Evolutionary conservation across 2,113 vertebrate genomes (phyloP).

Genomic region (Mesembrinibis cayennensis): DNA sequence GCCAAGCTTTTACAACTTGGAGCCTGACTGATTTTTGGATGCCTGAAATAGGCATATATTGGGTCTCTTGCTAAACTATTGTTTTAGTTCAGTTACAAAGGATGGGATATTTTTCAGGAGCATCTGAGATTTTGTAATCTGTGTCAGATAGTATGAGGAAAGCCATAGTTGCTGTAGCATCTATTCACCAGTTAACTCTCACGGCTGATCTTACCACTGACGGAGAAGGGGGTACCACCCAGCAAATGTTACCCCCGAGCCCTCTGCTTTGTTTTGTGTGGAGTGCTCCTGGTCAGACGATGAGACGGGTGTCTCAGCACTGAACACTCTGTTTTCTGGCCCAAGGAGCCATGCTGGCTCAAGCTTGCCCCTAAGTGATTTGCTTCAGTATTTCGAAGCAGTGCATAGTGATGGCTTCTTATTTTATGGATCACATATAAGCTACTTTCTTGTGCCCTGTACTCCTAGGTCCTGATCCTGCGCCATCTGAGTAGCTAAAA

Average conservation of each 20-base stretch:
- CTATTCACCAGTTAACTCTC: not conserved
- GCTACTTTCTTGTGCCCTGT: not conserved
- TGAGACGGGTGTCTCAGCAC: not conserved
- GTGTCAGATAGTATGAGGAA: not conserved
- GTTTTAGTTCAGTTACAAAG: not conserved
- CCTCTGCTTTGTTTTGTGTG: not conserved
- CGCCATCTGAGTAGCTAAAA: not conserved
- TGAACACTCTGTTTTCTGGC: not conserved
- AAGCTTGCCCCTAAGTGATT: not conserved
- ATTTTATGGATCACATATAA: not conserved
- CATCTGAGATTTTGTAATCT: not conserved
- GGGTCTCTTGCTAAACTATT: not conserved
- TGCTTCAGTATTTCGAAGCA: not conserved
- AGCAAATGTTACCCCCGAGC: not conserved
- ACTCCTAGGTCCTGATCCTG: not conserved
- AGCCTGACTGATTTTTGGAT: not conserved
- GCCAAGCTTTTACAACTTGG: not conserved
- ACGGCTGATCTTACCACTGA: fast-evolving
- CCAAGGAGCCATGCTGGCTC: not conserved
- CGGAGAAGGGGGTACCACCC: not conserved
- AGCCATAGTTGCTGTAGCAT: not conserved
- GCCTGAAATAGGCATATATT: not conserved
- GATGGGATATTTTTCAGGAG: not conserved
- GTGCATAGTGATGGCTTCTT: not conserved
- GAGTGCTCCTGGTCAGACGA: not conserved